Evolutionary conservation across 2,113 vertebrate genomes (phyloP).

Genomic region (Halichoeres trimaculatus): DNA sequence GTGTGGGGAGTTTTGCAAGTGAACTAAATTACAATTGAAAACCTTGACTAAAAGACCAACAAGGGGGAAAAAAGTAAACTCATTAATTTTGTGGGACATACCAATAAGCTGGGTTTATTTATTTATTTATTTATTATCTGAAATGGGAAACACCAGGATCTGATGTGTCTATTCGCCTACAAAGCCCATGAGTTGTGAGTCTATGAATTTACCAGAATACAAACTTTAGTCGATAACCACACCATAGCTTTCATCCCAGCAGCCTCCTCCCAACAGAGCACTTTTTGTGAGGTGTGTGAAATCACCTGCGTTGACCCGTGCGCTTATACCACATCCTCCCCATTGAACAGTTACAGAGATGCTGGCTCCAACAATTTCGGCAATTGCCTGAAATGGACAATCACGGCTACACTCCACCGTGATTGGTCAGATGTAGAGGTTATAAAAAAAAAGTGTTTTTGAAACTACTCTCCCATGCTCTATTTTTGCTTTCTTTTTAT

Average conservation of each 20-base stretch:
- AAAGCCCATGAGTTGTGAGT: no score
- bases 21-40: no score
- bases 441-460: not conserved
- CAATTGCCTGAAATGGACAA: not conserved
- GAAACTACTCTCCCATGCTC: not conserved
- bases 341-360: not conserved
- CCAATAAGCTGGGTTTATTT: no score
- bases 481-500: not conserved
- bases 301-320: not conserved
- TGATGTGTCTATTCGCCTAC: no score
- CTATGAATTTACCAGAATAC: no score
- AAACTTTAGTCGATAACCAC: no score
- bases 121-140: no score
- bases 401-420: not conserved
- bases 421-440: not conserved
- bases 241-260: not conserved
- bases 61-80: no score
- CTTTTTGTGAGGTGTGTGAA: not conserved
- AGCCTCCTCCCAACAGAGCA: not conserved
- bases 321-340: not conserved
- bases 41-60: no score
- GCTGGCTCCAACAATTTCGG: not conserved
- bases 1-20: no score
- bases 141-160: no score
- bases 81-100: no score